A percentile compares a stretch with the other conserved stretches of the same genome.
These are phyloP conservation scores for Malurus splendens DNA, from an alignment of 2,797 vertebrate genomes.

Conservation along the genomic window DNA sequence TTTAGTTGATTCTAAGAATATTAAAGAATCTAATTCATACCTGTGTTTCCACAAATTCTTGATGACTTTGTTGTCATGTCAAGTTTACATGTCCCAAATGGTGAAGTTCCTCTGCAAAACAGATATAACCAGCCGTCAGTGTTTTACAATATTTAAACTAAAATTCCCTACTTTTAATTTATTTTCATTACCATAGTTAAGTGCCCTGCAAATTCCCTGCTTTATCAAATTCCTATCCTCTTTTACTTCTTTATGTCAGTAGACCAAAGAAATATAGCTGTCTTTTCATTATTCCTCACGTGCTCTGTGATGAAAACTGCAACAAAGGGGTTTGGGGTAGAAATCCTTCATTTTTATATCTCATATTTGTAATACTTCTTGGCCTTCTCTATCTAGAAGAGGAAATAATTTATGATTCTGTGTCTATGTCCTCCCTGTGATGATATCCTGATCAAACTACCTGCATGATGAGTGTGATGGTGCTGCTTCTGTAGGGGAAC, in stretches of 20 bases:
- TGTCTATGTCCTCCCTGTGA: background rate
- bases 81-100: background rate
- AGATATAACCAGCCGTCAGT: background rate
- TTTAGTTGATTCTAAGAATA: background rate
- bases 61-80: background rate
- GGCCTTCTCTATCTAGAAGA: background rate
- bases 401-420: background rate
- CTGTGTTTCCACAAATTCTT: background rate
- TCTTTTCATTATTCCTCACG: background rate
- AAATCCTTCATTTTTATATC: background rate
- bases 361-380: background rate
- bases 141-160: background rate
- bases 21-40: background rate
- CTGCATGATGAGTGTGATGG: background rate
- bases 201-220: background rate
- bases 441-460: background rate
- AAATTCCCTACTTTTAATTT: background rate
- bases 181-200: background rate
- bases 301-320: background rate
- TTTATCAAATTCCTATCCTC: background rate
- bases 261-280: background rate
- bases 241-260: background rate
- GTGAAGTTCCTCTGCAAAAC: background rate
- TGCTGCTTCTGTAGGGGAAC: background rate
- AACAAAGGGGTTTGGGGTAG: background rate